Base-by-base conservation (phyloP, 2,888 invertebrate genomes). In the Ypsolopha sequella region DNA sequence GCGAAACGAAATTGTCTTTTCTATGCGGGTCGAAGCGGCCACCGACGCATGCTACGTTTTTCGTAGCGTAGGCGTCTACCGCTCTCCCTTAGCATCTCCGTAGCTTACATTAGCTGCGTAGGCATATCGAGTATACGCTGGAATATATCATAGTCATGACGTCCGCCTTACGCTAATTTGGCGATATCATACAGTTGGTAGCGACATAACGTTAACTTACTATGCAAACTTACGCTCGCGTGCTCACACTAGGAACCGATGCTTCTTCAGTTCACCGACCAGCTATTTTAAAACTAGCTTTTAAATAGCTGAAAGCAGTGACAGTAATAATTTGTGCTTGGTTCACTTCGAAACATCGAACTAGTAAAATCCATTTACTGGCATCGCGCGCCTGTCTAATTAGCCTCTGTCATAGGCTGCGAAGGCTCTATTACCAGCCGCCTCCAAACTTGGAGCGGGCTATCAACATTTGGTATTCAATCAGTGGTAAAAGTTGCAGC, bases 321-420 rank as follows among this genome's bases (percentile, higher is more conserved):
- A 56, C 58, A 4, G 24, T 24, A 65, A 66, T 64, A 71, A 73
- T 73, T 73, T 63, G 63, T 61, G 60, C 64, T 63, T 68, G 75
- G 70, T 76, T 78, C 60, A 61, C 62, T 53, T 63, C 63, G 64
- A 74, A 77, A 76, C 73, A 76, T 69, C 63, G 70, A 76, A 85
- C 85, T 80, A 82, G 85, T 77, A 84, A 85, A 86, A 77, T 82
- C 85, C 85, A 86, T 85, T 82, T 78, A 76, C 67, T 75, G 73
- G 73, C 73, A 76, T 74, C 77, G 68, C 70, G 73, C 82, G 84
- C 78, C 80, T 84, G 85, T 86, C 86, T 86, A 81, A 86, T 86
- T 86, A 86, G 76, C 80, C 79, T 79, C 79, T 82, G 85, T 85
- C 84, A 85, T 84, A 84, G 80, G 78, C 80, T 82, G 82, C 85